A percentile compares a stretch with the other conserved stretches of the same genome.
These are phyloP conservation scores for Oegoconia quadripuncta DNA, from an alignment of 2,888 invertebrate genomes.

Conservation along the genomic window DNA sequence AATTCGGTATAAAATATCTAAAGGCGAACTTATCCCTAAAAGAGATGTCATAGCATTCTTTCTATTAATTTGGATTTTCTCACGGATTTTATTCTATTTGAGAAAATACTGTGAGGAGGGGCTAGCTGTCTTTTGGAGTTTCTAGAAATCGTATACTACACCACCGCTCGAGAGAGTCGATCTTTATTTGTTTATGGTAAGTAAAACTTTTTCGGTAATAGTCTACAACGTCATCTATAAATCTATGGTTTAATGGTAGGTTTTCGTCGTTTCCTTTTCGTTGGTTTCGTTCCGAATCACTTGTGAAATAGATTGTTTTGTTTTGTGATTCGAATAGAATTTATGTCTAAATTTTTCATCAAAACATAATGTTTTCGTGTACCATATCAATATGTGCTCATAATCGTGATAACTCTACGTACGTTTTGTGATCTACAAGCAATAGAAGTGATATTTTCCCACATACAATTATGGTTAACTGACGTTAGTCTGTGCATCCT, in stretches of 20 bases:
- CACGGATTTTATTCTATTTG: too few species aligned
- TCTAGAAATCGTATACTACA: too few species aligned
- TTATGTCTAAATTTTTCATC: conserved; percentile 44
- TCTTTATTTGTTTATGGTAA: not conserved
- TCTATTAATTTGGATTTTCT: too few species aligned
- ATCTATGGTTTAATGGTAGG: conserved; percentile 47
- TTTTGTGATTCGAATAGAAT: conserved; percentile 60
- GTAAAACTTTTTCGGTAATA: not conserved
- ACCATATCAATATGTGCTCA: conserved; percentile 36
- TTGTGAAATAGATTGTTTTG: conserved; percentile 60
- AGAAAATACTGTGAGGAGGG: too few species aligned
- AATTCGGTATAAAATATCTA: too few species aligned
- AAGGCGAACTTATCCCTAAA: too few species aligned
- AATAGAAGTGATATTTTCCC: conserved; percentile 75
- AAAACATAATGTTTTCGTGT: conserved; percentile 56
- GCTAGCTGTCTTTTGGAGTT: too few species aligned
- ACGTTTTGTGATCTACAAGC: conserved; percentile 67
- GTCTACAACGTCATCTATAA: conserved; percentile 1
- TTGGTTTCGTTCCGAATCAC: conserved; percentile 63
- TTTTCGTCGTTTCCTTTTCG: conserved; percentile 66
- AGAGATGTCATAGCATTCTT: too few species aligned
- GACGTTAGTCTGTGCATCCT: conserved; percentile 78
- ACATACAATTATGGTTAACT: conserved; percentile 77
- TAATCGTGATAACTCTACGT: conserved; percentile 37
- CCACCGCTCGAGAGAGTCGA: too few species aligned